These are phyloP conservation scores for Malurus alboscapulatus DNA, from an alignment of 2,113 vertebrate genomes.

Conservation along the genomic window DNA sequence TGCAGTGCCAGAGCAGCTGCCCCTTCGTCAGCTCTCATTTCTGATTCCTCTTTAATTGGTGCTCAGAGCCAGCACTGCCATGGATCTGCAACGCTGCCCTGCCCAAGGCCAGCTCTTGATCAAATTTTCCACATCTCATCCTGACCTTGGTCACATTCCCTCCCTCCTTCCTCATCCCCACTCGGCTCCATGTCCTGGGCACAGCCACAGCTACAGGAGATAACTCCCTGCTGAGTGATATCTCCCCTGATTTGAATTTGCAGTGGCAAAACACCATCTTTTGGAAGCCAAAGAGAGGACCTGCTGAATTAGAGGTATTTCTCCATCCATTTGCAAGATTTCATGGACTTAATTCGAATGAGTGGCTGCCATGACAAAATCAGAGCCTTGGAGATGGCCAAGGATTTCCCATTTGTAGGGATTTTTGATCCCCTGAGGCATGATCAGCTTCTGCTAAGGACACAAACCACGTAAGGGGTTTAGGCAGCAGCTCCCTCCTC, in stretches of 20 bases:
- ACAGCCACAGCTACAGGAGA: neutral
- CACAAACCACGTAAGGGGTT: neutral
- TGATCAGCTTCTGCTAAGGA: constrained; percentile 20
- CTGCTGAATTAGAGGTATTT: constrained; percentile 19
- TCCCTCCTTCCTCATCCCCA: neutral
- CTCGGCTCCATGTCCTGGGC: neutral
- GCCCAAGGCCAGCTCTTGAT: neutral
- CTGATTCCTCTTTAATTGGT: neutral
- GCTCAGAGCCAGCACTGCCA: neutral
- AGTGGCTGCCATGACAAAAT: constrained; percentile 22
- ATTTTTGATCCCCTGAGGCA: constrained; percentile 18
- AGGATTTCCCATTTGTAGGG: constrained; percentile 27
- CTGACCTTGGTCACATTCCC: neutral
- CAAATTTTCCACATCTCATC: neutral
- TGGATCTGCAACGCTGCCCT: neutral
- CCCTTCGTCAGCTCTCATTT: neutral
- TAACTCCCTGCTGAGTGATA: constrained; percentile 30
- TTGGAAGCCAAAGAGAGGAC: neutral
- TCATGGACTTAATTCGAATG: constrained; percentile 31
- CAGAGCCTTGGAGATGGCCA: constrained; percentile 3
- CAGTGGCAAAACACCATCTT: neutral
- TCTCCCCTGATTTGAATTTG: neutral
- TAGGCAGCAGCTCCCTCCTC: neutral
- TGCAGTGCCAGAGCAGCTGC: neutral
- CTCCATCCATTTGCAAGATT: constrained; percentile 45